phyloP scores from a whole-genome alignment of 1,140 invertebrate genomes.

The Drosophila kepulauana region DNA sequence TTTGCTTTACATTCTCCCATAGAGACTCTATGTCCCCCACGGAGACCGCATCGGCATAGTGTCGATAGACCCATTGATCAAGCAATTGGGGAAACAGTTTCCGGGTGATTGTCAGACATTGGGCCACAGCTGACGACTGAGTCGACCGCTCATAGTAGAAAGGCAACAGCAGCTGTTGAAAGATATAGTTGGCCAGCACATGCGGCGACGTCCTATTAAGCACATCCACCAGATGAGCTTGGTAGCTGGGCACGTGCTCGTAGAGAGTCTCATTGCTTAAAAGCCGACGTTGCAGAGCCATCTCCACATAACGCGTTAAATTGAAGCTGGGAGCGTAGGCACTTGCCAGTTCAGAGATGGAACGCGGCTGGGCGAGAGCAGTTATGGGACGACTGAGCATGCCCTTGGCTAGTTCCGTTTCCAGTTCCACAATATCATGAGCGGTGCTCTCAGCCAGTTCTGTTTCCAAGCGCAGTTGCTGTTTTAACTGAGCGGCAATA shows the following conservation, averaged over 20 bases:
- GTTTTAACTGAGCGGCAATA: slow-evolving; percentile 36
- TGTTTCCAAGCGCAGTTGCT: slow-evolving; percentile 44
- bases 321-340: slow-evolving; percentile 46
- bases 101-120: slow-evolving; percentile 54
- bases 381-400: slow-evolving; percentile 48
- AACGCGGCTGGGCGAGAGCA: slow-evolving; percentile 37
- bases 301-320: slow-evolving; percentile 57
- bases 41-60: slow-evolving; percentile 47
- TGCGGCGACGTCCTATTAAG: slow-evolving; percentile 23
- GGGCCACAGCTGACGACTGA: slow-evolving; percentile 23
- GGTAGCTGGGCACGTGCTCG: slow-evolving; percentile 67
- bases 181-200: slow-evolving; percentile 69
- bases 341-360: slow-evolving; percentile 34
- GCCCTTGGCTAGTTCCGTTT: slow-evolving; percentile 44
- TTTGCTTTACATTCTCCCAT: slow-evolving; percentile 63
- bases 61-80: slow-evolving; percentile 59
- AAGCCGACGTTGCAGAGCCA: slow-evolving; percentile 52
- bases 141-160: slow-evolving; percentile 55
- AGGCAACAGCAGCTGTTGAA: slow-evolving; percentile 55
- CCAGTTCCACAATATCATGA: slow-evolving; percentile 51
- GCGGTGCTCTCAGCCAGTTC: slow-evolving; percentile 46
- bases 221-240: slow-evolving; percentile 40
- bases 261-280: slow-evolving; percentile 46
- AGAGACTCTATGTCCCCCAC: slow-evolving; percentile 55
- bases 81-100: slow-evolving; percentile 62